Base-by-base conservation (phyloP, 2,888 invertebrate genomes). In the Sipha maydis region DNA sequence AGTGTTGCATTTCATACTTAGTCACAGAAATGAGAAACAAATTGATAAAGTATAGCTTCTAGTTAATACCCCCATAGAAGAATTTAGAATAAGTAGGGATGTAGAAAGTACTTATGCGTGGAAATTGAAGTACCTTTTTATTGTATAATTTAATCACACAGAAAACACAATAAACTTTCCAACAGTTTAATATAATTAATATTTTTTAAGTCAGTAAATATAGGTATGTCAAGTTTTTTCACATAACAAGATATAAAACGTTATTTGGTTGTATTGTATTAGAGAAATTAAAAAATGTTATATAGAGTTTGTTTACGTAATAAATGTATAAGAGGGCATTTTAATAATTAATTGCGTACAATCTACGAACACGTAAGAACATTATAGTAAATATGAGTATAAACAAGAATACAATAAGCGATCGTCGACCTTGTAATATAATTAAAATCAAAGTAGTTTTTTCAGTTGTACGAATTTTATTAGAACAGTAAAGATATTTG, bases 111-210 rank as follows among this genome's bases (percentile, higher is more conserved):
- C 34, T 21, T 8, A 54, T 73, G 48, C 14, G 11, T 61, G 31
- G 25, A 75, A 21, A n/a, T 21, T 25, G 56, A 73, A 67, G 28
- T 41, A 48, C 48, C n/a, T 73, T 73, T 83, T 71, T 17, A 48
- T 54, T 71, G 71, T 71, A 31, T 71, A 34, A 21, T 54, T 56
- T 11, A 19, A 34, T 34, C 73, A 34, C 14, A 54, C 41, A 76
- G 61, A 38, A 61, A 76, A 56, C 19, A 21, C 34, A 38, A 76
- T 76, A 84, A 76, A 61, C 73, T 56, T 84, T 19, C 41, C 61
- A 19, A 28, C n/a, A 0, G 21, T 61, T 84, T 61, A 61, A 61
- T 76, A 76, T 38, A 11, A 31, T 28, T 61, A 38, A 61, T 76
- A 14, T 48, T 11, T 48, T 28, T 56, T 7, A 61, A 61, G 14